These are phyloP conservation scores for Botia kubotai DNA, from an alignment of 2,797 vertebrate genomes.

Conservation along the genomic window DNA sequence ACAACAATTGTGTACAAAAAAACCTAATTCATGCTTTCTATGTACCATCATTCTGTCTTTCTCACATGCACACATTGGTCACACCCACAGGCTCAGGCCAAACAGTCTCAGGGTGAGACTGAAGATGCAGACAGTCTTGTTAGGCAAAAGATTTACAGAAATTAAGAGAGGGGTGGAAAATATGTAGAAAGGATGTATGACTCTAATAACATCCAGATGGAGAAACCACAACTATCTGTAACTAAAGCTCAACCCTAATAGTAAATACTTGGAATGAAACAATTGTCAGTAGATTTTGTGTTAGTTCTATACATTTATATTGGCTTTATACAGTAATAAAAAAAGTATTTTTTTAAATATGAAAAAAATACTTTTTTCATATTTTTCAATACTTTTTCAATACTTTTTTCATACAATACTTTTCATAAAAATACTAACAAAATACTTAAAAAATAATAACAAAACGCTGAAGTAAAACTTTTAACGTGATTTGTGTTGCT, in stretches of 20 bases:
- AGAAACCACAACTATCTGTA: conserved; percentile 63
- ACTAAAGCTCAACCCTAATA: conserved; percentile 46
- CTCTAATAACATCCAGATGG: conserved; percentile 77
- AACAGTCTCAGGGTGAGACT: conserved; percentile 5
- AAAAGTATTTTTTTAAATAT: too few species aligned
- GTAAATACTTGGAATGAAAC: conserved; percentile 23
- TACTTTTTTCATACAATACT: too few species aligned
- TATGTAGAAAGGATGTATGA: conserved; percentile 63
- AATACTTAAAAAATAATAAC: not conserved
- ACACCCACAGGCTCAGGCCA: not conserved
- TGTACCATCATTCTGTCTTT: not conserved
- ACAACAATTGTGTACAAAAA: not conserved
- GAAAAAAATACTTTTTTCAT: too few species aligned
- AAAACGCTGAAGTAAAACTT: not conserved
- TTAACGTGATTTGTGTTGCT: not conserved
- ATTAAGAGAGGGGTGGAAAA: conserved; percentile 15
- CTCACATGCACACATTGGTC: conserved; percentile 1
- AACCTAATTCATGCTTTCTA: not conserved
- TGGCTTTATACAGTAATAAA: too few species aligned
- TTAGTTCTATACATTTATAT: too few species aligned
- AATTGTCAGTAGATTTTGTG: too few species aligned
- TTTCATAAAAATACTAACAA: too few species aligned
- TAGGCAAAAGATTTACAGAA: conserved; percentile 6
- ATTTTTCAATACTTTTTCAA: too few species aligned
- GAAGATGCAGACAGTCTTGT: conserved; percentile 30